Base-by-base conservation (phyloP, 2,797 vertebrate genomes). In the Mallotus villosus region DNA sequence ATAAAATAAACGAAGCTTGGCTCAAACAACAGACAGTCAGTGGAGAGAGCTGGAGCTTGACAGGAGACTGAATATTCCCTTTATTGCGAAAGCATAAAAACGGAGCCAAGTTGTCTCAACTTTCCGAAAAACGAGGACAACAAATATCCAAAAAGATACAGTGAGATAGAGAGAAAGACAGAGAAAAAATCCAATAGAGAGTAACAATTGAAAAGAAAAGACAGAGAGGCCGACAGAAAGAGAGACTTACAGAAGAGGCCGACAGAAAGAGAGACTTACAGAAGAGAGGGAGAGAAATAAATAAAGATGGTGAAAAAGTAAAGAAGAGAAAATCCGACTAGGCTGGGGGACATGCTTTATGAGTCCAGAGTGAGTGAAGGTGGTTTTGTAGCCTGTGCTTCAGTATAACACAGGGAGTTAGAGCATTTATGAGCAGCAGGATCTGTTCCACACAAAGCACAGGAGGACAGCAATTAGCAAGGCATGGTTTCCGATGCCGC, bases 271-370 rank as follows among this genome's bases (percentile, higher is more conserved):
- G 17, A 21, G 12, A 25, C 1, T 1, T 17, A 19, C 16, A 7
- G 27, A 37, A 24, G 37, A 46, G 57, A 21, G 22, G 49, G 27
- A 21, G 24, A 6, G 27, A 68, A 22, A 57, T 4, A 53, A 9
- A 67, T 46, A 64, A 67, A 49, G 32, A 61, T 21, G n/a, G 62
- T 25, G 72, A 70, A 68, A 29, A 24, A 21, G 37, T 14, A 29
- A 24, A 21, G 24, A 68, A 55, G 32, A 74, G 67, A 51, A 68
- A 63, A n/a, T 55, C 16, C 4, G 17, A 17, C 16, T 5, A 17
- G 51, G 19, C 16, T 17, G 46, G 46, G 14, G 8, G 46, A 49
- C 46, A 9, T 49, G 46, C 46, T 49, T 16, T 49, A 49, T 9
- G 14, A 51, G 19, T 16, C 8, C 19, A 55, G 17, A 55, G 51